Evolutionary conservation across 2,888 invertebrate genomes (phyloP).

Genomic region (Cephus rjabovi): DNA sequence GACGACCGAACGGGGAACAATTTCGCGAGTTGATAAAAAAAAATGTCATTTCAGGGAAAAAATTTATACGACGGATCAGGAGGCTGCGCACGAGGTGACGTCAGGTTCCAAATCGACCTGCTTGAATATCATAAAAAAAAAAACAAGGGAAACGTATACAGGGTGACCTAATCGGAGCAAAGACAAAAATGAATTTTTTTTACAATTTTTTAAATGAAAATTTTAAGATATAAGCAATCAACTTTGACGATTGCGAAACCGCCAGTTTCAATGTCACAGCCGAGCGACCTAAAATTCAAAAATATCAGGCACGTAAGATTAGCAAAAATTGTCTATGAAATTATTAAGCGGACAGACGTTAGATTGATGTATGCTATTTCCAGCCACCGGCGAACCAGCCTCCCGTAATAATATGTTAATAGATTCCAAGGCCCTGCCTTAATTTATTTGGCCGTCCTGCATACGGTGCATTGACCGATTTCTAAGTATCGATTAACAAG

Average conservation of each 20-base stretch:
- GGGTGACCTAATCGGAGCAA: too few species aligned
- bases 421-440: not conserved
- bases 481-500: not conserved
- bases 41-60: not conserved
- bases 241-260: not conserved
- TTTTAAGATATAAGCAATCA: not conserved
- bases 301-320: too few species aligned
- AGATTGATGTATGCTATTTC: not conserved
- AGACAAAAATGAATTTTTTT: not conserved
- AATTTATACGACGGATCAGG: not conserved
- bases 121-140: not conserved
- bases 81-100: not conserved
- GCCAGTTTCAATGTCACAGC: not conserved
- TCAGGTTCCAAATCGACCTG: not conserved
- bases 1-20: not conserved
- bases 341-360: not conserved
- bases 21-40: not conserved
- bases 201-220: not conserved
- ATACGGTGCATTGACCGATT: not conserved
- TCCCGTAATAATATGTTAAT: not conserved
- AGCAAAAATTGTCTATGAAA: too few species aligned
- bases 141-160: not conserved
- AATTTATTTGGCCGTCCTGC: not conserved
- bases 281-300: not conserved
- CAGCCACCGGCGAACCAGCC: not conserved